Conservation (phyloP, 2,797 vertebrate species). For the Taeniopygia guttata region DNA sequence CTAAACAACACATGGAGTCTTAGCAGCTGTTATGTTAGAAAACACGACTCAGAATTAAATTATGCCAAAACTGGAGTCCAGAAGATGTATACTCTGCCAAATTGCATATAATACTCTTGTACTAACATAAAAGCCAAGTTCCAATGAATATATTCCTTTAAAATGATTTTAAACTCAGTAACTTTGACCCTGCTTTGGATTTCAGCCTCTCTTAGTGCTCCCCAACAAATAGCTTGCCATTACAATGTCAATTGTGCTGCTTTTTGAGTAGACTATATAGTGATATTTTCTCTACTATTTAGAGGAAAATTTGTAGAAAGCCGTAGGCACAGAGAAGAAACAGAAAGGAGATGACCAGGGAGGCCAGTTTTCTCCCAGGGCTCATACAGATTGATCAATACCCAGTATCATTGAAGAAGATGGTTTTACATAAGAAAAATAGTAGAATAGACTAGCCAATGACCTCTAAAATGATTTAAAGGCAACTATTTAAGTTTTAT, state of each 20-base stretch:
- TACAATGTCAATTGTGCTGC: neutral
- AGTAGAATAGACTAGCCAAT: neutral
- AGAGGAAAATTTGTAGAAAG: neutral
- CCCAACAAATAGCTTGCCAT: neutral
- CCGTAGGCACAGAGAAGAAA: neutral
- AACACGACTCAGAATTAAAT: slow-evolving; percentile 16
- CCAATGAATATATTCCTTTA: neutral
- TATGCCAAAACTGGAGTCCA: neutral
- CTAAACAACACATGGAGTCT: neutral
- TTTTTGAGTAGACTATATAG: neutral
- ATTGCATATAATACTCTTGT: neutral
- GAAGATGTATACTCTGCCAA: slow-evolving; percentile 16
- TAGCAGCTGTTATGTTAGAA: slow-evolving; percentile 25
- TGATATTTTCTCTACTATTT: neutral
- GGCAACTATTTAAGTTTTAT: neutral
- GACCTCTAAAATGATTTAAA: neutral
- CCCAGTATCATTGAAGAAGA: neutral
- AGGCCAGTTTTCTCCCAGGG: neutral
- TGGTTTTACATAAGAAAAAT: neutral
- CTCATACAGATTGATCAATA: neutral
- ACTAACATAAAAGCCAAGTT: neutral
- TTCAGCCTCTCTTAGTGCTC: neutral
- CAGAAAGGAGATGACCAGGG: neutral
- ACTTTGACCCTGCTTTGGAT: neutral
- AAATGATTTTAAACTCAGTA: slow-evolving; percentile 13